Evolutionary conservation across 2,888 invertebrate genomes (phyloP), one percentile per base, ranked within the genome.

Genomic region (Caenorhabditis drosophilae): DNA sequence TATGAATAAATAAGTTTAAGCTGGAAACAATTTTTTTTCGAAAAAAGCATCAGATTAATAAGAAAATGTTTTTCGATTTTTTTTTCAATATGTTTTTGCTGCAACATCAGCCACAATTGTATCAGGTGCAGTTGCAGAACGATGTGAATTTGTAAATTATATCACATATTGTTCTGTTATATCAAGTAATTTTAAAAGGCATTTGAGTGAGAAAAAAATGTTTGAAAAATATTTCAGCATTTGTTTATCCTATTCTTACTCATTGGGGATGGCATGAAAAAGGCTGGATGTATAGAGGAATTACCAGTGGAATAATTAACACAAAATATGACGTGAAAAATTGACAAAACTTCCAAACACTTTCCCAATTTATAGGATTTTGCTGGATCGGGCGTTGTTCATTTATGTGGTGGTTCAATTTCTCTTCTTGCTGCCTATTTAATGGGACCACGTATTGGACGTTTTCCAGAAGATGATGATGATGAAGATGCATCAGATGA

Each of bases 31-130:
- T 44, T 44, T n/a, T 20, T 44, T 23, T 25, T 16, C 22, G 11
- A 22, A 44, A 20, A 44, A 16, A 12, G 22, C 22, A 42, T 22
- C 7, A 2, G n/a, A 2, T 7, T 44, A 6, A n/a, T n/a, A n/a
- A n/a, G n/a, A n/a, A n/a, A n/a, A n/a, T n/a, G n/a, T n/a, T 23
- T 42, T 42, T 41, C 70, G 73, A 20, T 73, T 79, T 63, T 87
- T 87, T 82, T 88, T 87, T 81, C 87, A 88, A 80, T 87, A 85
- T 73, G 85, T 86, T 16, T 88, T 88, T 70, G 87, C 88, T 0
- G 87, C 87, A n/a, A 87, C 88, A 0, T 86, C 87, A 0, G 85
- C 87, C 23, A 88, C 88, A 25, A 87, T 88, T 47, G 85, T 87
- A 7, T 70, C 70, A 7, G 74, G 88, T 3, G 86, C 88, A 0